A percentile compares a stretch with the other conserved stretches of the same genome.
Conservation (phyloP, 1,140 invertebrate species). For the Drosophila bocqueti region DNA sequence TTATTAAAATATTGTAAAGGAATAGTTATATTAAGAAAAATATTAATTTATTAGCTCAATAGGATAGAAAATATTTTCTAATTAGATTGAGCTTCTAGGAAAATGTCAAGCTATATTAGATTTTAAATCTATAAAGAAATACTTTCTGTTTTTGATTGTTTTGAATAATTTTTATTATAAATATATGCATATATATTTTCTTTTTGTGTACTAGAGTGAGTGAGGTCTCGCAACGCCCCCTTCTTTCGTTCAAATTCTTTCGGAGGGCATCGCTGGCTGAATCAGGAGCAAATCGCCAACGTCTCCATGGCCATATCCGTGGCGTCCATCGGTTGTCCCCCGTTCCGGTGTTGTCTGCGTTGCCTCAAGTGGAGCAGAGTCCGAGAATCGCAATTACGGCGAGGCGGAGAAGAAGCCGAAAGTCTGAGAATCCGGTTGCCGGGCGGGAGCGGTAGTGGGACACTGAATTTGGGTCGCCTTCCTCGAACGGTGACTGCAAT, state of each 20-base stretch:
- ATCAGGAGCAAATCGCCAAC: slow-evolving; percentile 20
- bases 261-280: slow-evolving; percentile 1
- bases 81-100: background rate
- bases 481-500: slow-evolving; percentile 57
- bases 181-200: background rate
- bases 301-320: slow-evolving; percentile 65
- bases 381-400: slow-evolving; percentile 6
- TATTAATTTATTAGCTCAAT: background rate
- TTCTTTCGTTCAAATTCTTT: slow-evolving; percentile 49
- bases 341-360: slow-evolving; percentile 30
- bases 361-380: slow-evolving; percentile 48
- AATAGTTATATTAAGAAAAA: background rate
- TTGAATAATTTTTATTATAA: background rate
- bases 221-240: slow-evolving; percentile 41
- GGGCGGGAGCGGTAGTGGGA: background rate
- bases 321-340: slow-evolving; percentile 42
- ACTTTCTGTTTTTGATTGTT: background rate
- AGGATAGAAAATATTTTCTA: background rate
- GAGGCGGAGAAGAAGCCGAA: slow-evolving; percentile 2
- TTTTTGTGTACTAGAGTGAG: slow-evolving; percentile 3
- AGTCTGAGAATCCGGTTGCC: slow-evolving; percentile 6
- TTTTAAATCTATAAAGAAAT: background rate
- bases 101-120: background rate
- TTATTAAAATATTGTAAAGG: background rate
- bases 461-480: slow-evolving; percentile 67